A percentile compares a stretch with the other conserved stretches of the same genome.
phyloP scores from a whole-genome alignment of 2,888 invertebrate genomes.

The Carcina quercana region DNA sequence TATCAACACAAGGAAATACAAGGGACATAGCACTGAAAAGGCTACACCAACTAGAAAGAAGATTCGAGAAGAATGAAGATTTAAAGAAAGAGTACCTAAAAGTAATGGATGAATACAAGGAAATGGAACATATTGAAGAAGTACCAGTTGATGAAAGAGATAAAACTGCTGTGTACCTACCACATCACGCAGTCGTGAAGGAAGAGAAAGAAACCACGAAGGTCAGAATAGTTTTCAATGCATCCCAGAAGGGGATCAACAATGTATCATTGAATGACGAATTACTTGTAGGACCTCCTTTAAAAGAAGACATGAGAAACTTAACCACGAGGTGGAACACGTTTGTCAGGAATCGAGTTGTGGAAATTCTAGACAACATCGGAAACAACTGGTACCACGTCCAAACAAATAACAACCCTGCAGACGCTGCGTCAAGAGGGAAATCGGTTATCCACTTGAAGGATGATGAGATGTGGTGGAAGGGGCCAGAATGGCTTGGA shows the following conservation, averaged over 20 bases:
- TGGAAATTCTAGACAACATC: conserved; percentile 9
- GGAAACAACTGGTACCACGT: conserved; percentile 10
- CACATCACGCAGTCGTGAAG: conserved; percentile 20
- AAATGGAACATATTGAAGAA: conserved; percentile 12
- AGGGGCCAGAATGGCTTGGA: conserved; percentile 12
- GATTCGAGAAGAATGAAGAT: background rate
- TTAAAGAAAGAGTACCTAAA: conserved; percentile 1
- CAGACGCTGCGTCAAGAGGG: conserved; percentile 20
- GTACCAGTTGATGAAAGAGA: conserved; percentile 1
- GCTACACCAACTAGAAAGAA: background rate
- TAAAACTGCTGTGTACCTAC: conserved; percentile 11
- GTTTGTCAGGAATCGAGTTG: conserved; percentile 21
- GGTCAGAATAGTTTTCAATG: conserved; percentile 20
- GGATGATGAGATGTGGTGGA: conserved; percentile 17
- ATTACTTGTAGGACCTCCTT: conserved; percentile 16
- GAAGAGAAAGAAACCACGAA: conserved; percentile 19
- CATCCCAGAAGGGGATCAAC: conserved; percentile 13
- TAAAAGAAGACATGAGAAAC: conserved; percentile 20
- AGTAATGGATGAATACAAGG: conserved; percentile 1
- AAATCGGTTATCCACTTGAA: conserved; percentile 10
- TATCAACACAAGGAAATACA: background rate
- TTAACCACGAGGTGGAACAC: conserved; percentile 20
- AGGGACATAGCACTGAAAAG: background rate
- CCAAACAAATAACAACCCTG: conserved; percentile 17
- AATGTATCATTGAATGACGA: conserved; percentile 17